These are phyloP conservation scores for Myotis vivesi DNA, from an alignment of 2,797 vertebrate species.

Conservation along the genomic window DNA sequence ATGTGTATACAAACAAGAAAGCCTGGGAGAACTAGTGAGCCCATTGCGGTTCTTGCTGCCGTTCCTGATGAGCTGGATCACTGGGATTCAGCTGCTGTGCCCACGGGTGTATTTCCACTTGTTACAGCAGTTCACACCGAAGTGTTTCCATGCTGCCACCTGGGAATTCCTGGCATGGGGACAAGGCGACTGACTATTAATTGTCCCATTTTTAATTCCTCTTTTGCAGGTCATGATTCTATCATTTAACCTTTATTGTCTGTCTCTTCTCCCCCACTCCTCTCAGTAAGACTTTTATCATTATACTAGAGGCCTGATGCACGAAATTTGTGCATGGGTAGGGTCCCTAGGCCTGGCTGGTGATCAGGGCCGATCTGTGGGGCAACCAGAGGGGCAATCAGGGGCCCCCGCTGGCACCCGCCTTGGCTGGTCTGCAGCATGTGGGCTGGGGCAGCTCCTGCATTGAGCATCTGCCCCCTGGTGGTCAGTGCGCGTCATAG, in stretches of 20 bases:
- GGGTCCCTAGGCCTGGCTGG: no score
- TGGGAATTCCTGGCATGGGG: background rate
- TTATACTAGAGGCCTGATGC: background rate
- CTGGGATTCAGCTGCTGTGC: background rate
- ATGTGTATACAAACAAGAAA: background rate
- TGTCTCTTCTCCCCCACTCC: background rate
- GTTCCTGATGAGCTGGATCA: background rate
- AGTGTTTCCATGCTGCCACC: background rate
- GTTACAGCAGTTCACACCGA: background rate
- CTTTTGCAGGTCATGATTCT: background rate
- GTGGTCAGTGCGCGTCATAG: no score
- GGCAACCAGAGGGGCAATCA: no score
- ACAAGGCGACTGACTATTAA: background rate
- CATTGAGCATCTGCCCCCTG: no score
- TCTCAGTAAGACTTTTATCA: background rate
- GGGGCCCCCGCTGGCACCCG: no score
- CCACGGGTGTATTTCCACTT: background rate
- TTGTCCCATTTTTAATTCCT: background rate
- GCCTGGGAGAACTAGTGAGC: background rate
- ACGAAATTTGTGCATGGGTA: no score
- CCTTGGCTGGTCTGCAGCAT: no score
- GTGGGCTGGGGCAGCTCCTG: no score
- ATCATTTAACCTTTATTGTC: background rate
- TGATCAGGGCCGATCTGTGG: no score
- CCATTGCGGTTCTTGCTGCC: background rate